Evolutionary conservation across 2,113 vertebrate species (phyloP), one percentile per base, ranked within the genome.

Genomic region (Mormoops blainvillei): DNA sequence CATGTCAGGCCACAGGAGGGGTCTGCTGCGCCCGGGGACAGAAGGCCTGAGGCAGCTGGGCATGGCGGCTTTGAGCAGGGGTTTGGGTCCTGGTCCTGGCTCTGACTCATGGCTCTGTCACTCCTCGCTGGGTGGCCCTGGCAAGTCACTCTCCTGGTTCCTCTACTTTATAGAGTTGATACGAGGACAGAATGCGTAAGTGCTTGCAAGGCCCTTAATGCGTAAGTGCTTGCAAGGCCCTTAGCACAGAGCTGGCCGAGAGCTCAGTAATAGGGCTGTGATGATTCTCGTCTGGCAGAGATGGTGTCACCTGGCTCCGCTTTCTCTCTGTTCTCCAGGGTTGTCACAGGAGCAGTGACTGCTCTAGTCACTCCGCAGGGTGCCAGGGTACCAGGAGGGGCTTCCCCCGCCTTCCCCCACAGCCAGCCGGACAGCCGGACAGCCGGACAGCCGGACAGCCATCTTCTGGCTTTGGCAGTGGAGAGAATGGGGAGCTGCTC

Each of bases 341-440:
- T 31, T 24, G 20, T 89, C 92, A n/a, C 45, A 8, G 4, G 31
- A 8, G 7, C 43, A n/a, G 87, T 48, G 63, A 45, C 67, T 50
- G 48, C 54, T 45, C 1, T 52, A 26, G 50, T 28, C 80, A 19
- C 45, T 78, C 71, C 50, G n/a, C 33, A 24, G 80, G 58, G 45
- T 15, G n/a, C 54, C 56, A 0, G 0, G 89, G 38, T 36, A 3
- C 82, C 0, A 0, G 28, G 26, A 56, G 43, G 22, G 43, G 9
- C 1, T 33, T 14, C n/a, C 36, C 58, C 70, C 48, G 48, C 50
- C 20, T 26, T 15, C 6, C 9, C 43, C 48, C 10, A 28, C 3
- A 16, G 43, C 43, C 68, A 70, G n/a, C 81, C 71, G 3, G 38
- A 7, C 31, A 63, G 38, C 76, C 73, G 3, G 56, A 22, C 56